Evolutionary conservation across 92 coral and sea anemone species (phyloP).

Genomic region (Umimayanthus chanpuru): DNA sequence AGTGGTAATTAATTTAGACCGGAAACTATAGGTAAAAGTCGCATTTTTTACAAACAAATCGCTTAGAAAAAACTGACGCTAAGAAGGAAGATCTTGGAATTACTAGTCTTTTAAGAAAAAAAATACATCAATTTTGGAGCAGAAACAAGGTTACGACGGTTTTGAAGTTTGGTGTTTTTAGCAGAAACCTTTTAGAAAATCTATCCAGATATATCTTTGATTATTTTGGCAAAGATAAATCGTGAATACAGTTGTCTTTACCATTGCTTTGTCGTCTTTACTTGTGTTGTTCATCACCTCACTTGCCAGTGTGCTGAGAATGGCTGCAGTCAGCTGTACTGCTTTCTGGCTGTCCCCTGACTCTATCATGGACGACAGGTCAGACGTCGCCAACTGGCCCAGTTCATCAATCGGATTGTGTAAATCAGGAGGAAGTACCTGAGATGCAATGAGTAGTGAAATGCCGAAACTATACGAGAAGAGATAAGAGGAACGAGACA

Average conservation of each 20-base stretch:
- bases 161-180: no score
- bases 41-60: no score
- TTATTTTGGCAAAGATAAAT: no score
- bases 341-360: slow-evolving; percentile 35
- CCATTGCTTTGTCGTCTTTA: slow-evolving; percentile 15
- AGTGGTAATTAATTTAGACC: no score
- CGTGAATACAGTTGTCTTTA: neutral
- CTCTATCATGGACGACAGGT: neutral
- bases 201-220: no score
- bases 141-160: no score
- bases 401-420: neutral
- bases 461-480: neutral
- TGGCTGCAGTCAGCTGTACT: slow-evolving; percentile 3
- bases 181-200: no score
- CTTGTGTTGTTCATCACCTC: slow-evolving; percentile 4
- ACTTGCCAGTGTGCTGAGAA: slow-evolving; percentile 32
- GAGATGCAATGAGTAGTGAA: neutral
- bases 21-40: no score
- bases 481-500: neutral
- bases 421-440: slow-evolving; percentile 21
- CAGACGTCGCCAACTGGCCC: neutral
- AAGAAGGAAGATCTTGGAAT: no score
- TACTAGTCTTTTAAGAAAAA: no score
- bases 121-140: no score
- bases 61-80: no score